Evolutionary conservation across 2,888 invertebrate genomes (phyloP).

Genomic region (Callyntrura guangdongensis): DNA sequence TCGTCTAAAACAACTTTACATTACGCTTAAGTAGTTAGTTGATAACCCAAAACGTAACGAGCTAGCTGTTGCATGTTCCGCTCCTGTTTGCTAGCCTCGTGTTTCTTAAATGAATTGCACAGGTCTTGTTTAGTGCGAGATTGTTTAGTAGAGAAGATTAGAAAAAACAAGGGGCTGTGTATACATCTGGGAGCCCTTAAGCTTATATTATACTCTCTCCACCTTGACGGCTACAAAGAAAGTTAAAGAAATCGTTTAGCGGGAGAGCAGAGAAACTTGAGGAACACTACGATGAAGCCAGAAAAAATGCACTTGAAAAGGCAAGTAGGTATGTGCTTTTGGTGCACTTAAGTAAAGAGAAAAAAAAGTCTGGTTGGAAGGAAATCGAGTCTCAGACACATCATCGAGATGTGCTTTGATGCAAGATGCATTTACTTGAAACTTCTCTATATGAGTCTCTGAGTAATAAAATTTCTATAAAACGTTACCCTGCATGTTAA

Average conservation of each 20-base stretch:
- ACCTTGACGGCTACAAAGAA: not conserved
- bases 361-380: not conserved
- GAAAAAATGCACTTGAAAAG: slow-evolving; percentile 26
- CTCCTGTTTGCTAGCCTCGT: not conserved
- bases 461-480: too few relatives aligned
- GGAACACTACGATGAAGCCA: not conserved
- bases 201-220: slow-evolving; percentile 68
- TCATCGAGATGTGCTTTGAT: slow-evolving; percentile 12
- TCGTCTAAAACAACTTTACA: not conserved
- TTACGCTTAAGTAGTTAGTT: slow-evolving; percentile 67
- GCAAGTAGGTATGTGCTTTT: slow-evolving; percentile 33
- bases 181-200: slow-evolving; percentile 79
- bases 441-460: too few relatives aligned
- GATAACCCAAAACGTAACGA: slow-evolving; percentile 68
- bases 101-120: slow-evolving; percentile 63
- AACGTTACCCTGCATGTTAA: too few relatives aligned
- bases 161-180: slow-evolving; percentile 72
- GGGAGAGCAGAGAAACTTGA: not conserved
- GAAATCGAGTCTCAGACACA: slow-evolving; percentile 23
- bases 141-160: slow-evolving; percentile 73
- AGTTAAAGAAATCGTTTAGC: not conserved
- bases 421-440: not conserved
- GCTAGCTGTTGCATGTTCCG: slow-evolving; percentile 71
- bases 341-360: slow-evolving; percentile 42
- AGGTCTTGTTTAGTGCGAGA: slow-evolving; percentile 49